These are phyloP conservation scores for Epirrita christyi DNA, from an alignment of 2,888 invertebrate genomes.

Conservation along the genomic window DNA sequence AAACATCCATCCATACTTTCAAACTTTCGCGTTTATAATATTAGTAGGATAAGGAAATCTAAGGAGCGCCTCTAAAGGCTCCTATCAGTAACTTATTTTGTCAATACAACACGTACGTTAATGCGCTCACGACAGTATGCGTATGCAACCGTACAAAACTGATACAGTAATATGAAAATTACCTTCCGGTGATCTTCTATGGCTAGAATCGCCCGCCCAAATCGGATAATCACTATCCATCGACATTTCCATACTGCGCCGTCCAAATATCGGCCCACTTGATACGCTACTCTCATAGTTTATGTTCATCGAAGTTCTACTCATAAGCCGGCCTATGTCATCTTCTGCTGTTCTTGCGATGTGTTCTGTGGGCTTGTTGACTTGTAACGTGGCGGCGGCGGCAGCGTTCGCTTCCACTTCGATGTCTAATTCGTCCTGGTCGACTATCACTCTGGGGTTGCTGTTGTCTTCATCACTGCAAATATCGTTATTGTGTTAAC, in stretches of 20 bases:
- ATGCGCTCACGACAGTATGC: no score
- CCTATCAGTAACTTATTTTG: no score
- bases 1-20: no score
- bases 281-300: constrained; percentile 45
- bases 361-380: constrained; percentile 25
- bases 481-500: no score
- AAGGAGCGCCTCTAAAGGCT: no score
- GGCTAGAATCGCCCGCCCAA: constrained; percentile 89
- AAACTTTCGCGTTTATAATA: no score
- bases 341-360: constrained; percentile 30
- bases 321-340: constrained; percentile 51
- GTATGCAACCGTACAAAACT: no score
- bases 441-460: constrained; percentile 92
- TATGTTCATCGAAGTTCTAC: constrained; percentile 45
- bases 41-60: no score
- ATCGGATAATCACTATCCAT: constrained; percentile 65
- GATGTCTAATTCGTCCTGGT: constrained; percentile 91
- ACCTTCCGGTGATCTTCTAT: constrained; percentile 91
- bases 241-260: constrained; percentile 56
- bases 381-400: constrained; percentile 23
- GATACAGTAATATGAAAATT: constrained; percentile 35
- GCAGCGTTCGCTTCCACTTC: constrained; percentile 51
- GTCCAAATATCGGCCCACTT: constrained; percentile 62
- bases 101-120: neutral
- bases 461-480: constrained; percentile 88